Percentiles rank a stretch among this genome's conserved stretches.
phyloP scores from a whole-genome alignment of 2,113 vertebrate genomes.

The Ceyx cyanopectus region DNA sequence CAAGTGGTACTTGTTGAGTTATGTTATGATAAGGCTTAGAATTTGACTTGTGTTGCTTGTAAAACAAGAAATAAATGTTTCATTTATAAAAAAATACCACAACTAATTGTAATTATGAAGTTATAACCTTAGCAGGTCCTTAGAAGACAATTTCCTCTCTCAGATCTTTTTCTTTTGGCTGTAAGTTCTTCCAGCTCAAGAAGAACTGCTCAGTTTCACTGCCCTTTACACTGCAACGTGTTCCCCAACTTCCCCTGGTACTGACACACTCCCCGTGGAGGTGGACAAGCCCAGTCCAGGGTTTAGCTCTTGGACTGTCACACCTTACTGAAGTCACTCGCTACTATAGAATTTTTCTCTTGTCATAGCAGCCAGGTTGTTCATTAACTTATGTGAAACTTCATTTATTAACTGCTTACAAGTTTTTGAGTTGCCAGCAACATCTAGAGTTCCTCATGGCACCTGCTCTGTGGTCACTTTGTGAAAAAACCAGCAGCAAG shows the following conservation, averaged over 20 bases:
- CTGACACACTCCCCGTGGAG: neutral
- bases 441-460: neutral
- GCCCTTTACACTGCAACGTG: neutral
- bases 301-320: neutral
- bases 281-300: neutral
- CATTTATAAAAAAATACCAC: neutral
- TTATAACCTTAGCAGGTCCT: neutral
- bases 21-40: neutral
- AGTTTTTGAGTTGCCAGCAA: neutral
- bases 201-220: neutral
- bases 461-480: neutral
- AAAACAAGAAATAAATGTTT: neutral
- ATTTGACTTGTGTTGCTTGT: neutral
- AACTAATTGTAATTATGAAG: neutral
- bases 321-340: neutral
- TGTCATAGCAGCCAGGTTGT: fast-evolving
- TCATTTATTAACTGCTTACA: neutral
- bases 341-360: neutral
- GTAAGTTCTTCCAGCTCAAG: neutral
- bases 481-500: neutral
- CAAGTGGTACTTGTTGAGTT: neutral
- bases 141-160: slow-evolving; percentile 1
- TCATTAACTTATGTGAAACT: neutral
- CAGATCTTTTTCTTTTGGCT: neutral
- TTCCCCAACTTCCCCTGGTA: neutral